phyloP scores from a whole-genome alignment of 2,888 invertebrate species.

The Chesias legatella region DNA sequence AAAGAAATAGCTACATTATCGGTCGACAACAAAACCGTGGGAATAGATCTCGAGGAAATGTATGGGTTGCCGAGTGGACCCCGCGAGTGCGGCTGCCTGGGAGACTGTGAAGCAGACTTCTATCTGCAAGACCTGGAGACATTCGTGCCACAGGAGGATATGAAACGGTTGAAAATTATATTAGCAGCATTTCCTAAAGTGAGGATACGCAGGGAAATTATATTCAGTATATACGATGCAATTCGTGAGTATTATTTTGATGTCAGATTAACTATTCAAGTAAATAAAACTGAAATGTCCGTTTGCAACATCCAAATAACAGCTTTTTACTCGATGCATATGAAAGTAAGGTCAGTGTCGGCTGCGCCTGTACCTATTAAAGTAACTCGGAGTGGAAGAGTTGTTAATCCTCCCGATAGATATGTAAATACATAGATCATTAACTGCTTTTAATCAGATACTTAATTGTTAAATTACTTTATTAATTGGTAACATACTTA shows the following conservation, averaged over 20 bases:
- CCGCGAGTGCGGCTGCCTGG: slow-evolving; percentile 59
- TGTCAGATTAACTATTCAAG: too few relatives aligned
- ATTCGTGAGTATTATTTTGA: slow-evolving; percentile 74
- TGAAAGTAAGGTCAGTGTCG: too few relatives aligned
- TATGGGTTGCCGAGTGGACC: slow-evolving; percentile 47
- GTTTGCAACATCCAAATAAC: too few relatives aligned
- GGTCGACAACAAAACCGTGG: slow-evolving; percentile 39
- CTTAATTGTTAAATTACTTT: too few relatives aligned
- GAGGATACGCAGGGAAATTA: slow-evolving; percentile 83
- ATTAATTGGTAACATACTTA: too few relatives aligned
- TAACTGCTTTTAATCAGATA: too few relatives aligned
- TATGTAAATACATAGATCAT: too few relatives aligned
- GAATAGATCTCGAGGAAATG: slow-evolving; percentile 25
- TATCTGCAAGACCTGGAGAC: slow-evolving; percentile 56
- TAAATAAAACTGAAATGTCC: too few relatives aligned
- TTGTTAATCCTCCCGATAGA: too few relatives aligned
- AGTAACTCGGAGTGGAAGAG: too few relatives aligned
- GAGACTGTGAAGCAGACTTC: slow-evolving; percentile 57
- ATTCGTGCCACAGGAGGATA: slow-evolving; percentile 35
- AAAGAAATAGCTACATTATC: slow-evolving; percentile 55
- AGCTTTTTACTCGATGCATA: too few relatives aligned
- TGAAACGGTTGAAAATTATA: slow-evolving; percentile 61
- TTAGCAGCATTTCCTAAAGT: slow-evolving; percentile 85
- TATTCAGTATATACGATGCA: slow-evolving; percentile 86
- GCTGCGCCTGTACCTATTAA: too few relatives aligned